These are phyloP conservation scores for Discoglossus pictus DNA, from an alignment of 2,797 vertebrate species.

Conservation along the genomic window DNA sequence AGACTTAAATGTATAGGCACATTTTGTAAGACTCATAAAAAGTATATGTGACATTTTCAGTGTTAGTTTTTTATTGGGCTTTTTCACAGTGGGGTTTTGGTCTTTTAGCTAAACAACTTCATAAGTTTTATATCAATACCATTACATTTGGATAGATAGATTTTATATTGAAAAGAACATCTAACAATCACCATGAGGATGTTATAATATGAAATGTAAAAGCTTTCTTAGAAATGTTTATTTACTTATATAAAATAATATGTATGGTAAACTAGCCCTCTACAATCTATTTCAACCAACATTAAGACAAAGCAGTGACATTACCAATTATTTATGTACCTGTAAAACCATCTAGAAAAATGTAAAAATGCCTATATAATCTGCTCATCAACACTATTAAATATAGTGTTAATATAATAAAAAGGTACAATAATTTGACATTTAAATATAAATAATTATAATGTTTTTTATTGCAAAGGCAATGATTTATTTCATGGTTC, in stretches of 20 bases:
- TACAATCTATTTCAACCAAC: background rate
- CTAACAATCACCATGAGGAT: background rate
- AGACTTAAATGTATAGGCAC: background rate
- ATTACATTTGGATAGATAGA: background rate
- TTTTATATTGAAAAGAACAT: no score
- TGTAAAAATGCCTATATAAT: conserved; percentile 12
- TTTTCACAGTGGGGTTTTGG: background rate
- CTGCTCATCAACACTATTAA: conserved; percentile 6
- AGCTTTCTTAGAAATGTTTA: background rate
- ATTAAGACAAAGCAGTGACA: background rate
- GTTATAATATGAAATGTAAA: background rate
- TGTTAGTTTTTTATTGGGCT: background rate
- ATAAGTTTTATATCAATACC: background rate
- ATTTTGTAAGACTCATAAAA: background rate
- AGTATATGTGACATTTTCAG: background rate
- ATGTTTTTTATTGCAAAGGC: conserved; percentile 45
- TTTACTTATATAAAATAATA: conserved; percentile 7
- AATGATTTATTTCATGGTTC: background rate
- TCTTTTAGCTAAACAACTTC: background rate
- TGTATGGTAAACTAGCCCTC: background rate
- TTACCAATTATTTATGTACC: conserved; percentile 22
- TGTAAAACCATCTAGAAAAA: conserved; percentile 31
- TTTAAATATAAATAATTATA: conserved; percentile 30
- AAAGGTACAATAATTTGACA: conserved; percentile 2
- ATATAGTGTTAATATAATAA: conserved; percentile 8